phyloP scores from a whole-genome alignment of 2,888 invertebrate species.

The Drosophila hamatofila region DNA sequence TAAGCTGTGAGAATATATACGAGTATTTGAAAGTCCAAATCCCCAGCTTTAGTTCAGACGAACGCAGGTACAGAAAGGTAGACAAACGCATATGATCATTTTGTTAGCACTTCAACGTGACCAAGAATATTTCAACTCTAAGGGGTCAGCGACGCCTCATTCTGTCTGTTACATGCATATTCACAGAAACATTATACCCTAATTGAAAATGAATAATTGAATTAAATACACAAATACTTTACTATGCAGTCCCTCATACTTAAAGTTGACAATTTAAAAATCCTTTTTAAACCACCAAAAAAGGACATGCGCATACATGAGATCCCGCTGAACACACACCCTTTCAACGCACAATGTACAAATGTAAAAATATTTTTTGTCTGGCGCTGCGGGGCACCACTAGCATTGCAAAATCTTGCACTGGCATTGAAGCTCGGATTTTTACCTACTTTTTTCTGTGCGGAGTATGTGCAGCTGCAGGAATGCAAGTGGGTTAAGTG shows the following conservation, averaged over 20 bases:
- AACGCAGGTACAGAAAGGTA: not conserved
- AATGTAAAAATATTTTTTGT: conserved; percentile 17
- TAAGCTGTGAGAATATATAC: too few species aligned
- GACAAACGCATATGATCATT: too few species aligned
- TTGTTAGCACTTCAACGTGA: not conserved
- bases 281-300: not conserved
- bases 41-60: too few species aligned
- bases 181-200: not conserved
- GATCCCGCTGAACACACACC: not conserved
- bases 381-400: not conserved
- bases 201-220: not conserved
- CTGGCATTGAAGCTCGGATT: not conserved
- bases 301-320: not conserved
- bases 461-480: conserved; percentile 26
- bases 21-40: too few species aligned
- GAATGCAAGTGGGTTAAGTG: conserved; percentile 73
- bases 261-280: not conserved
- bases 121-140: not conserved
- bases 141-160: not conserved
- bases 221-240: not conserved
- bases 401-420: conserved; percentile 5
- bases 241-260: not conserved
- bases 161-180: not conserved
- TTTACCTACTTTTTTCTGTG: conserved; percentile 19
- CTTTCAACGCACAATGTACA: not conserved